Conservation (phyloP, 2,797 vertebrate species). For the Smutsia temminckii region DNA sequence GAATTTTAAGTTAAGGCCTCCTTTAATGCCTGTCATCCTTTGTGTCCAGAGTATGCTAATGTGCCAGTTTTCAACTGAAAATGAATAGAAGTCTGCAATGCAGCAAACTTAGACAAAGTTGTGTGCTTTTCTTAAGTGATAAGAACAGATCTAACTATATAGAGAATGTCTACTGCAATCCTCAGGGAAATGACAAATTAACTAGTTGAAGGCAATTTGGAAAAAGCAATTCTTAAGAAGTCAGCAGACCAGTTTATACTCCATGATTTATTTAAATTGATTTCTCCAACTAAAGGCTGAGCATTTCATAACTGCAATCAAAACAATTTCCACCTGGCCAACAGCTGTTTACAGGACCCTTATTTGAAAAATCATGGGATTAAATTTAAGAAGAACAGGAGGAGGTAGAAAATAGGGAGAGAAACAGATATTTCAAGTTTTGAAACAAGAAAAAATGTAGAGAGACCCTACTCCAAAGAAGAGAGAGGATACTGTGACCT, state of each 20-base stretch:
- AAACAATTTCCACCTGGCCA: slow-evolving; percentile 37
- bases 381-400: slow-evolving; percentile 44
- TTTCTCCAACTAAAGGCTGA: slow-evolving; percentile 62
- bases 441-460: neutral
- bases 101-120: slow-evolving; percentile 50
- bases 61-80: slow-evolving; percentile 66
- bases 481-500: too few species aligned
- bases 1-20: slow-evolving; percentile 56
- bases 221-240: slow-evolving; percentile 45
- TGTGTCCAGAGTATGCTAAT: slow-evolving; percentile 35
- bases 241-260: slow-evolving; percentile 34
- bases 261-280: slow-evolving; percentile 51
- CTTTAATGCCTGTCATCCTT: slow-evolving; percentile 43
- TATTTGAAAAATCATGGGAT: neutral
- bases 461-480: too few species aligned
- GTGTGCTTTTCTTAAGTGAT: slow-evolving; percentile 38
- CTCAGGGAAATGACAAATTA: slow-evolving; percentile 67
- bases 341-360: slow-evolving; percentile 23
- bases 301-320: neutral
- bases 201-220: slow-evolving; percentile 45
- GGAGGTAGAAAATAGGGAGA: neutral
- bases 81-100: slow-evolving; percentile 55
- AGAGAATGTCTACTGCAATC: slow-evolving; percentile 63
- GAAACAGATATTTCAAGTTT: neutral
- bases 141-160: slow-evolving; percentile 67